Percentiles rank a stretch among this genome's conserved stretches.
Conservation (phyloP, 37 sponge, comb jelly and placozoan species). For the Geodia barretti region DNA sequence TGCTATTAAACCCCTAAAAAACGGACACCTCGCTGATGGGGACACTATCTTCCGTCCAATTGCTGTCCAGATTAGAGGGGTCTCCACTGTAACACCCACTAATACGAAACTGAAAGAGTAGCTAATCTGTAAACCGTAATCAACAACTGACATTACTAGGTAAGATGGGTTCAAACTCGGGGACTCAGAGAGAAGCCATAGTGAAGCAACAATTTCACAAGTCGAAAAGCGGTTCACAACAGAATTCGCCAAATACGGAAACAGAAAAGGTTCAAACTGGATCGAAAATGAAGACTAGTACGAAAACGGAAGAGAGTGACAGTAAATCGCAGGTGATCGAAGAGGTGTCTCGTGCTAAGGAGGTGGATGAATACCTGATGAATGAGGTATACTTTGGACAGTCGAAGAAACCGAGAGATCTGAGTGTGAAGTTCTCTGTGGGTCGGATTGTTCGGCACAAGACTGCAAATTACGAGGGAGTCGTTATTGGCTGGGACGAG, state of each 20-base stretch:
- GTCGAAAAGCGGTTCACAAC: no score
- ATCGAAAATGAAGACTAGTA: neutral
- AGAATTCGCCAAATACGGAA: no score
- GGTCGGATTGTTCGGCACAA: constrained; percentile 79
- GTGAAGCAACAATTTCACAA: neutral
- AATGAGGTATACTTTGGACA: constrained; percentile 75
- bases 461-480: constrained; percentile 60
- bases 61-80: no score
- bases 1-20: no score
- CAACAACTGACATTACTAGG: no score
- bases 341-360: constrained; percentile 2
- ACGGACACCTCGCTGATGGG: no score
- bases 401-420: constrained; percentile 44
- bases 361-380: constrained; percentile 51
- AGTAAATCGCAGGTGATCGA: neutral
- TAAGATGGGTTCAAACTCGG: no score
- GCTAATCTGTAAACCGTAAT: no score
- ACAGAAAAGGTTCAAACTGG: no score
- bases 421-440: constrained; percentile 43
- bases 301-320: neutral
- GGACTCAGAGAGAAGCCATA: neutral
- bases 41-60: no score
- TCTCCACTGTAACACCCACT: no score
- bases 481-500: constrained; percentile 85
- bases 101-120: neutral